Conservation (phyloP, 2,113 vertebrate species). For the Noturus placidus region DNA sequence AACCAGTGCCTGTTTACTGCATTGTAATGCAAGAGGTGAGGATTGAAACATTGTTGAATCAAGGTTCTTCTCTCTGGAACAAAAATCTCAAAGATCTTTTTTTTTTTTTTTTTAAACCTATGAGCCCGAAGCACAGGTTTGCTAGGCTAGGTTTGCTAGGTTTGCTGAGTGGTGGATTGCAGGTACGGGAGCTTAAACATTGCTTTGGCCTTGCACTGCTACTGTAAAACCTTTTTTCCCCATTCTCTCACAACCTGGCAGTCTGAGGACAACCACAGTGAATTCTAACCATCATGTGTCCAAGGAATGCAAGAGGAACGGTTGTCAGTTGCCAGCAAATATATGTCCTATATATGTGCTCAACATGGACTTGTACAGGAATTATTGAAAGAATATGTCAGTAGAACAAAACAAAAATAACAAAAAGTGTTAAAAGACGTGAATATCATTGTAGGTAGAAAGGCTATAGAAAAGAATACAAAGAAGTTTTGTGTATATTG, state of each 20-base stretch:
- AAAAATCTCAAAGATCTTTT: conserved; percentile 60
- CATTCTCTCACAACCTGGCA: conserved; percentile 46
- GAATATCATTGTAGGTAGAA: conserved; percentile 69
- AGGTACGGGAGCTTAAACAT: conserved; percentile 58
- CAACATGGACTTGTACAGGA: conserved; percentile 68
- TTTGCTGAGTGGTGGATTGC: conserved; percentile 58
- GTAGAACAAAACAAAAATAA: conserved; percentile 45
- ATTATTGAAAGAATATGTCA: conserved; percentile 34
- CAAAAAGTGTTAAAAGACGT: conserved; percentile 54
- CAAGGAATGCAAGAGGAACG: conserved; percentile 38
- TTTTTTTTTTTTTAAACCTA: conserved; percentile 61
- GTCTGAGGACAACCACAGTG: conserved; percentile 56
- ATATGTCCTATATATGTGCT: conserved; percentile 62
- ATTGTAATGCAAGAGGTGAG: conserved; percentile 24
- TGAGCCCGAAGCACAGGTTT: conserved; percentile 63
- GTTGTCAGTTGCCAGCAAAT: conserved; percentile 66
- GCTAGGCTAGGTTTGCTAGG: no score
- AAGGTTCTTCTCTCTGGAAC: conserved; percentile 5
- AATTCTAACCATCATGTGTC: conserved; percentile 19
- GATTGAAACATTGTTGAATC: conserved; percentile 30
- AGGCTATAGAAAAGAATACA: conserved; percentile 72
- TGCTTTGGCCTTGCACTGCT: conserved; percentile 57
- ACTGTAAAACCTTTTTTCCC: conserved; percentile 20
- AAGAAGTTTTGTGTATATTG: conserved; percentile 66
- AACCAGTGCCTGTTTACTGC: conserved; percentile 65